Percentiles rank a stretch among this genome's conserved stretches.
phyloP scores from a whole-genome alignment of 2,888 invertebrate genomes.

The Plagodis pulveraria region DNA sequence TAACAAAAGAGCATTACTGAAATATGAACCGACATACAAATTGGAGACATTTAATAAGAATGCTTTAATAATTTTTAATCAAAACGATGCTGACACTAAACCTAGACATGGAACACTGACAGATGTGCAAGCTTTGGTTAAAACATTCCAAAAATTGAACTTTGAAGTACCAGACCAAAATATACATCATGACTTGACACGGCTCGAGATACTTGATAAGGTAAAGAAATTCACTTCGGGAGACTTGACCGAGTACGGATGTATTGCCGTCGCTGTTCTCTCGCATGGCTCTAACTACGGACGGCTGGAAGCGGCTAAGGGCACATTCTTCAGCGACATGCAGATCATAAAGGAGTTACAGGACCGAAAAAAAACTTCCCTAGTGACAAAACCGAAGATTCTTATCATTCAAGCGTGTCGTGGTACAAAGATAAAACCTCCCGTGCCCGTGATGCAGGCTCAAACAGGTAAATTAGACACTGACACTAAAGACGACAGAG shows the following conservation, averaged over 20 bases:
- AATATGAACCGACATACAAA: slow-evolving; percentile 58
- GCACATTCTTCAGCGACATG: slow-evolving; percentile 60
- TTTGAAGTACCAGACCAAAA: slow-evolving; percentile 53
- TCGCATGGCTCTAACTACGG: slow-evolving; percentile 68
- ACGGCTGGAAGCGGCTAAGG: slow-evolving; percentile 62
- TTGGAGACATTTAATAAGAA: slow-evolving; percentile 68
- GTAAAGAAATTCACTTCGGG: slow-evolving; percentile 48
- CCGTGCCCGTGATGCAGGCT: slow-evolving; percentile 42
- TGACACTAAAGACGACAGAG: slow-evolving; percentile 49
- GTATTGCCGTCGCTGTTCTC: slow-evolving; percentile 63
- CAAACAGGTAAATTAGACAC: slow-evolving; percentile 44
- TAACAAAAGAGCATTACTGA: slow-evolving; percentile 24
- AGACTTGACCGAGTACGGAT: slow-evolving; percentile 67
- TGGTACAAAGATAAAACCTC: slow-evolving; percentile 53
- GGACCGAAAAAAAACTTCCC: slow-evolving; percentile 56
- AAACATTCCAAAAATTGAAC: slow-evolving; percentile 58
- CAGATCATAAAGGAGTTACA: slow-evolving; percentile 67
- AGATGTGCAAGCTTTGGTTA: slow-evolving; percentile 55
- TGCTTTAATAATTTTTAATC: slow-evolving; percentile 66
- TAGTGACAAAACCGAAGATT: slow-evolving; percentile 68
- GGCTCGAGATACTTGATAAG: slow-evolving; percentile 53
- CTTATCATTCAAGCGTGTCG: slow-evolving; percentile 72
- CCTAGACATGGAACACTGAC: slow-evolving; percentile 61
- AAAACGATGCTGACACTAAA: slow-evolving; percentile 50
- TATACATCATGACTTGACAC: slow-evolving; percentile 53